phyloP scores from a whole-genome alignment of 2,888 invertebrate species.

The Acronicta aceris region DNA sequence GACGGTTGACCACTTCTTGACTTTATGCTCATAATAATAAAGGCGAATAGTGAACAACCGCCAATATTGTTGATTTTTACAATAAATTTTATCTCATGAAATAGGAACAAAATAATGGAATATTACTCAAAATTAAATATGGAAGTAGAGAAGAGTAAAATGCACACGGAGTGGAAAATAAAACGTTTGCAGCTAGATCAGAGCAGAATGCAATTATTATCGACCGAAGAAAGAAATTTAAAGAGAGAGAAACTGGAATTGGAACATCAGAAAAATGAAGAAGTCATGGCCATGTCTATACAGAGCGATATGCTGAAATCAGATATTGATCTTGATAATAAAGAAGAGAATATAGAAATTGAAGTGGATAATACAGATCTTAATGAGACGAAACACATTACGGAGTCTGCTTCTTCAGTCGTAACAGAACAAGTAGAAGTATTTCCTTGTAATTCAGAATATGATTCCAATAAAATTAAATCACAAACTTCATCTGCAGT shows the following conservation, averaged over 20 bases:
- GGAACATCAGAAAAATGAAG: constrained; percentile 79
- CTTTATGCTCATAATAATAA: too few relatives aligned
- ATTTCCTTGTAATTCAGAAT: constrained; percentile 44
- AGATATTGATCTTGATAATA: constrained; percentile 61
- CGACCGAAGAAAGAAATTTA: constrained; percentile 86
- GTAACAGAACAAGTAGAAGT: constrained; percentile 51
- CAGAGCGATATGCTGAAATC: constrained; percentile 66
- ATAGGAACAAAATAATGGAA: constrained; percentile 89
- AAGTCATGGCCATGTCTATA: constrained; percentile 78
- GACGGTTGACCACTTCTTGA: too few relatives aligned
- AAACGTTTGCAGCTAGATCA: constrained; percentile 83
- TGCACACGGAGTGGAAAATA: constrained; percentile 89
- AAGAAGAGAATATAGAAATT: constrained; percentile 44
- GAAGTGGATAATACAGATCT: constrained; percentile 19
- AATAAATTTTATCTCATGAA: background rate
- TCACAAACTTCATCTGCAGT: constrained; percentile 68
- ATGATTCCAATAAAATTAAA: constrained; percentile 60
- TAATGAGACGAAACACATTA: constrained; percentile 38
- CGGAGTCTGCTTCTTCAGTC: constrained; percentile 53
- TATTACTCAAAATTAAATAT: constrained; percentile 91
- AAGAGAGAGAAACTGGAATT: constrained; percentile 87
- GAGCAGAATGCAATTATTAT: constrained; percentile 81
- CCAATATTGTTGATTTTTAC: too few relatives aligned
- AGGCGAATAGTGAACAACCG: too few relatives aligned
- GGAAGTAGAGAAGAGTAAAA: constrained; percentile 88